phyloP scores from a whole-genome alignment of 2,797 vertebrate genomes.

The Carapus acus region DNA sequence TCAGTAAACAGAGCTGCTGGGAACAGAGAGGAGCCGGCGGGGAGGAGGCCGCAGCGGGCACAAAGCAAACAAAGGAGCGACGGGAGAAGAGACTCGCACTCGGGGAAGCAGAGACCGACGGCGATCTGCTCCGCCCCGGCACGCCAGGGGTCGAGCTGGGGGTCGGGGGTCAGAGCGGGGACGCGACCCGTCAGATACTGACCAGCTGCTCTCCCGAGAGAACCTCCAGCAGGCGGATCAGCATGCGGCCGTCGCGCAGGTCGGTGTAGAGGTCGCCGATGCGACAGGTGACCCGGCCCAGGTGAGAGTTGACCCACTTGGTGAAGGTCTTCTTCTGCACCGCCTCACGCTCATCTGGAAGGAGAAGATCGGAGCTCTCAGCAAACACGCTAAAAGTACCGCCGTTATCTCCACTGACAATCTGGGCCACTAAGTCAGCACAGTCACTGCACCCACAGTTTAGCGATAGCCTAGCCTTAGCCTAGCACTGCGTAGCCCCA shows the following conservation, averaged over 20 bases:
- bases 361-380: background rate
- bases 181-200: conserved; percentile 53
- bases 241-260: conserved; percentile 88
- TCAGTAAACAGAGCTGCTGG: background rate
- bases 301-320: conserved; percentile 96
- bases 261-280: conserved; percentile 91
- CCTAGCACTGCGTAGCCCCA: too few relatives aligned
- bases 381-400: conserved; percentile 6
- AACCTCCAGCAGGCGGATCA: conserved; percentile 88
- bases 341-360: conserved; percentile 87
- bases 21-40: conserved; percentile 5
- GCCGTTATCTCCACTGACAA: conserved; percentile 21
- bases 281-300: conserved; percentile 85
- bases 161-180: conserved; percentile 20
- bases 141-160: conserved; percentile 26
- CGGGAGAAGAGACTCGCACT: conserved; percentile 10
- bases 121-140: conserved; percentile 13
- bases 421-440: conserved; percentile 34
- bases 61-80: conserved; percentile 15
- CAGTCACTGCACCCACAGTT: conserved; percentile 44
- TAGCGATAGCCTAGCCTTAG: conserved; percentile 31
- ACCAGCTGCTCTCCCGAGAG: conserved; percentile 92
- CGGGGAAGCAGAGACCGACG: conserved; percentile 18
- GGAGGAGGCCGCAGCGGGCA: background rate
- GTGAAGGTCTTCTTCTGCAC: conserved; percentile 97